Evolutionary conservation across 2,888 invertebrate genomes (phyloP).

Genomic region (Adelognathus sp.): DNA sequence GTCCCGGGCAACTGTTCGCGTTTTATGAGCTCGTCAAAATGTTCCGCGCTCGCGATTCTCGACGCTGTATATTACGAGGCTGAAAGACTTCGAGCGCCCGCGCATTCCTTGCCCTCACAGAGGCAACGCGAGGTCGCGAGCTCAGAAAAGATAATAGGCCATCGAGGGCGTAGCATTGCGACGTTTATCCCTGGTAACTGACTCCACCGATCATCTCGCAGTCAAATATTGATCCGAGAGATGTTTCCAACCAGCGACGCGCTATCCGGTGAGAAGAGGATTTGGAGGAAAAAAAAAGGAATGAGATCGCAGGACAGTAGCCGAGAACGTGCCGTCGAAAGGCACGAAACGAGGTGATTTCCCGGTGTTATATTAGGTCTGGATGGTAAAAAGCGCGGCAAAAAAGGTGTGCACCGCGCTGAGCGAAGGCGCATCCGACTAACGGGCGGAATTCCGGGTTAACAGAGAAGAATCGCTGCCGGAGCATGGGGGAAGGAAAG

Average conservation of each 20-base stretch:
- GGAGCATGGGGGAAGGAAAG: constrained; percentile 18
- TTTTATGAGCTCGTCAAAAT: constrained; percentile 79
- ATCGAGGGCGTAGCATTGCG: constrained; percentile 34
- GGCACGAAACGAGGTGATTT: background rate
- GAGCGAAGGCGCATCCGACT: constrained; percentile 60
- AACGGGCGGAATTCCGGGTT: constrained; percentile 57
- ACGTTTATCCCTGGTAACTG: background rate
- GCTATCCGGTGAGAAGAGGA: background rate
- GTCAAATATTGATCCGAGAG: background rate
- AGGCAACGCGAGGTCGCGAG: constrained; percentile 58
- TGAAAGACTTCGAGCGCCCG: constrained; percentile 47
- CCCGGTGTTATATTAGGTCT: constrained; percentile 39
- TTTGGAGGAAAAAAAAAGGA: background rate
- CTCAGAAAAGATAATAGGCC: constrained; percentile 36
- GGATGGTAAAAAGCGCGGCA: constrained; percentile 63
- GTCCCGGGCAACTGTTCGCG: constrained; percentile 70
- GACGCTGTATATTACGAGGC: constrained; percentile 65
- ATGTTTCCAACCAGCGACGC: background rate
- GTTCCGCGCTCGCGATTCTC: constrained; percentile 72
- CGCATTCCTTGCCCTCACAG: constrained; percentile 70
- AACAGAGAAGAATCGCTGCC: constrained; percentile 64
- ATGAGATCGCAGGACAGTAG: constrained; percentile 54
- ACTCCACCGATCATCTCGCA: background rate
- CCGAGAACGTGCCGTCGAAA: constrained; percentile 65
- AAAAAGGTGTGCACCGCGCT: constrained; percentile 60